These are phyloP conservation scores for Nerophis lumbriciformis DNA, from an alignment of 2,113 vertebrate species.

Conservation along the genomic window DNA sequence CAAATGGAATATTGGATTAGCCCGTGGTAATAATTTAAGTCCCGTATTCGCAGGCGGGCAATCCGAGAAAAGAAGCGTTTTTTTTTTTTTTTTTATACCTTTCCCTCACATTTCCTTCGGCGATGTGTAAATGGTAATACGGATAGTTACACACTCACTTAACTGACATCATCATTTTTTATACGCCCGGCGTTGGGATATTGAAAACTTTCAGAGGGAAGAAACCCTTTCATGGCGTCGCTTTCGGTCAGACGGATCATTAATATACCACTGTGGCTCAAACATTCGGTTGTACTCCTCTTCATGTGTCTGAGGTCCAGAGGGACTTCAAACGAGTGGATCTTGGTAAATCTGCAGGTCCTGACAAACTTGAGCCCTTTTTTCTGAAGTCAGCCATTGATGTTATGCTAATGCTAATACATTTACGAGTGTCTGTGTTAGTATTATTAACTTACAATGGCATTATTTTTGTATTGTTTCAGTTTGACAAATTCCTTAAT, in stretches of 20 bases:
- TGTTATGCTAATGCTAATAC: no score
- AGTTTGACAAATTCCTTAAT: no score
- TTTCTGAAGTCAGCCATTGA: no score
- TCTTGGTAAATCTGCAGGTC: no score
- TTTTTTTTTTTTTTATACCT: conserved; percentile 1
- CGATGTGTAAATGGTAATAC: conserved; percentile 40
- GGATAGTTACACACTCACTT: conserved; percentile 23
- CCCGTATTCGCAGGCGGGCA: conserved; percentile 48
- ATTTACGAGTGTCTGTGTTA: no score
- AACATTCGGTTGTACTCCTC: no score
- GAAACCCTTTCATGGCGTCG: conserved; percentile 29
- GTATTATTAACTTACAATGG: no score
- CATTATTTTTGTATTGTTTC: no score
- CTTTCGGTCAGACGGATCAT: conserved; percentile 22
- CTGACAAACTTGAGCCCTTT: no score
- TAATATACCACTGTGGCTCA: conserved; percentile 2
- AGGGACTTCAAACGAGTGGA: no score
- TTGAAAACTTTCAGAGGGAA: conserved; percentile 24
- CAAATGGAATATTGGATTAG: conserved; percentile 66
- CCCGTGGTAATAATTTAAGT: conserved; percentile 55
- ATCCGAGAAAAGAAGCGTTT: conserved; percentile 46
- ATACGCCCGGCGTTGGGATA: conserved; percentile 20
- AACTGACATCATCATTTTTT: conserved; percentile 45
- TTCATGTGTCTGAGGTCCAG: no score
- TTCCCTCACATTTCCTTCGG: conserved; percentile 34